Percentiles rank a stretch among this genome's conserved stretches.
Evolutionary conservation across 1,140 invertebrate genomes (phyloP).

Genomic region (Formica exsecta): DNA sequence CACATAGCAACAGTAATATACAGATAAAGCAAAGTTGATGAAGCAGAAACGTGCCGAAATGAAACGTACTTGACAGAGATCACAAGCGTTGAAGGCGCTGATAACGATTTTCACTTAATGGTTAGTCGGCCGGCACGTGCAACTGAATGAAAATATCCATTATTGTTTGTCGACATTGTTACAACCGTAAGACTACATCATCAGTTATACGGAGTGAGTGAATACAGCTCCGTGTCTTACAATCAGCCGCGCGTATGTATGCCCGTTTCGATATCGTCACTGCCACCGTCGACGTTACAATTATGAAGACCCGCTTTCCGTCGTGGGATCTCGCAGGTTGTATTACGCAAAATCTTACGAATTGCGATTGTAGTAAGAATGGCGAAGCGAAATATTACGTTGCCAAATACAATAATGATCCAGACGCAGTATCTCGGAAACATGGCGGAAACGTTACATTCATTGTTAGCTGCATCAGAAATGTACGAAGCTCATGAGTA

Average conservation of each 20-base stretch:
- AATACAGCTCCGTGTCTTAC: slow-evolving; percentile 12
- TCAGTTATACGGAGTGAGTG: slow-evolving; percentile 27
- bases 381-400: background rate
- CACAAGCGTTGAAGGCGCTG: background rate
- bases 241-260: background rate
- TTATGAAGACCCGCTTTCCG: background rate
- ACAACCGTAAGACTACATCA: slow-evolving; percentile 28
- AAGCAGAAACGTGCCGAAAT: background rate
- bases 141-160: slow-evolving; percentile 19
- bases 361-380: background rate
- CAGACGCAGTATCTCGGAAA: background rate
- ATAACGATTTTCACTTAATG: slow-evolving; percentile 30
- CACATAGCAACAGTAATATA: background rate
- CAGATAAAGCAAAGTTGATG: background rate
- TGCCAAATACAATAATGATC: background rate
- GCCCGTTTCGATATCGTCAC: background rate
- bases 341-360: background rate
- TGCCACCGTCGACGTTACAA: background rate
- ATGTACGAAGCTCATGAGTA: background rate
- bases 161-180: slow-evolving; percentile 39
- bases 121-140: slow-evolving; percentile 26
- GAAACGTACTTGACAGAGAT: background rate
- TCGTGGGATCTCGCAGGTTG: background rate
- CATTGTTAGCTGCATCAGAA: background rate
- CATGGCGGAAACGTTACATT: background rate